phyloP scores from a whole-genome alignment of 2,113 vertebrate genomes.

The Eleginops maclovinus region DNA sequence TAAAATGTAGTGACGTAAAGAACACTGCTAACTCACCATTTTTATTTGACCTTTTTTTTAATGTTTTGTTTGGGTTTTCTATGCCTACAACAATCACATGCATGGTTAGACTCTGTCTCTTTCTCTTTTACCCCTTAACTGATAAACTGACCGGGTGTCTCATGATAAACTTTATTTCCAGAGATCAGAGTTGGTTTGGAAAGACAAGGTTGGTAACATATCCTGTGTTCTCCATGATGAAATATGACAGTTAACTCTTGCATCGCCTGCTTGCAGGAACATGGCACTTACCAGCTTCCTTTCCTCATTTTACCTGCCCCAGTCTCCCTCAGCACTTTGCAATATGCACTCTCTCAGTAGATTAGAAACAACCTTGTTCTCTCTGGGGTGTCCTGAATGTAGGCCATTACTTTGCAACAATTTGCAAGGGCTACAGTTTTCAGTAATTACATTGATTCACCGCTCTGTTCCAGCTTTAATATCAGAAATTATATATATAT shows the following conservation, averaged over 20 bases:
- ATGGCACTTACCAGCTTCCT: slow-evolving; percentile 36
- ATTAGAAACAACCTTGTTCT: slow-evolving; percentile 26
- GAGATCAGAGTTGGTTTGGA: not conserved
- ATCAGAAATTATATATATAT: not conserved
- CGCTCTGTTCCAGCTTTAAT: slow-evolving; percentile 7
- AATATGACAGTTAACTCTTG: slow-evolving; percentile 19
- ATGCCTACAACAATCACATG: slow-evolving; percentile 65
- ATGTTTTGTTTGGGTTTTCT: slow-evolving; percentile 49
- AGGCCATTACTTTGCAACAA: slow-evolving; percentile 1
- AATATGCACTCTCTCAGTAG: slow-evolving; percentile 9
- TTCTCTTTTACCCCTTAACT: not conserved
- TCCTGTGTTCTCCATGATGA: slow-evolving; percentile 14
- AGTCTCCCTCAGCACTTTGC: slow-evolving; percentile 3
- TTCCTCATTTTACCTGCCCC: not conserved
- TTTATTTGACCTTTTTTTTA: slow-evolving; percentile 64
- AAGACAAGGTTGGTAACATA: slow-evolving; percentile 4
- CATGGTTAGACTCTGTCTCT: slow-evolving; percentile 41
- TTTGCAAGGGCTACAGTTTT: slow-evolving; percentile 2
- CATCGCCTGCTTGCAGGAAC: slow-evolving; percentile 20
- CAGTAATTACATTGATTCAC: slow-evolving; percentile 5
- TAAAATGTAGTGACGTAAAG: slow-evolving; percentile 41
- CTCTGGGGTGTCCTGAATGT: slow-evolving; percentile 13
- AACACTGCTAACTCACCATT: slow-evolving; percentile 53
- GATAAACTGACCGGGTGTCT: slow-evolving; percentile 17
- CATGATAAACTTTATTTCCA: slow-evolving; percentile 12